phyloP scores from a whole-genome alignment of 2,113 vertebrate genomes.

The Galemys pyrenaicus region DNA sequence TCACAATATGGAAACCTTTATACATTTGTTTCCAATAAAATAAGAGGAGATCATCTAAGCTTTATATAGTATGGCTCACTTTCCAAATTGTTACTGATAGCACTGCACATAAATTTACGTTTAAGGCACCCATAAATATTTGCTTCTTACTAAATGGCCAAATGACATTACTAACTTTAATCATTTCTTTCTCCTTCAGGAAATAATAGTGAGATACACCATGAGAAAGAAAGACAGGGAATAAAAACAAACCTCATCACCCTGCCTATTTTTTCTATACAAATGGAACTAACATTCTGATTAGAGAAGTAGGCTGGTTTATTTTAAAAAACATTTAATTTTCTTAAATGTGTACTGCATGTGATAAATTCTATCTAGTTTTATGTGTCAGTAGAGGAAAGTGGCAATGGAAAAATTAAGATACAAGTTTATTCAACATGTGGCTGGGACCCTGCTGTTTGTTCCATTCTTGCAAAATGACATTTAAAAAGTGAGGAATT shows the following conservation, averaged over 20 bases:
- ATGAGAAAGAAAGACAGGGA: neutral
- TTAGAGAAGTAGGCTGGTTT: neutral
- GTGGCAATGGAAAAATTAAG: neutral
- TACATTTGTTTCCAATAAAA: neutral
- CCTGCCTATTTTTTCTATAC: neutral
- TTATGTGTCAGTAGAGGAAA: neutral
- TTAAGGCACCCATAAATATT: neutral
- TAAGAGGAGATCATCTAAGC: conserved; percentile 19
- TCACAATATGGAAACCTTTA: neutral
- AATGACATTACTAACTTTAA: conserved; percentile 16
- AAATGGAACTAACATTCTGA: conserved; percentile 3
- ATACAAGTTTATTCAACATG: neutral
- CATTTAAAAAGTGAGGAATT: neutral
- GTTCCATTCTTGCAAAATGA: conserved; percentile 10
- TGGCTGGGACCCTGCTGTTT: neutral
- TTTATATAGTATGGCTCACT: conserved; percentile 3
- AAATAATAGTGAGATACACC: neutral
- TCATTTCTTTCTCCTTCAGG: neutral
- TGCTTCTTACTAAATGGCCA: conserved; percentile 5
- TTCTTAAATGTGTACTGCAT: neutral
- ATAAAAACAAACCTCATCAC: neutral
- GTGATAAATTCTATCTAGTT: neutral
- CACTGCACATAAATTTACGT: neutral
- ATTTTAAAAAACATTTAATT: neutral
- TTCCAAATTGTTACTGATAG: conserved; percentile 2